Evolutionary conservation across 2,113 vertebrate species (phyloP).

Genomic region (Python bivittatus): DNA sequence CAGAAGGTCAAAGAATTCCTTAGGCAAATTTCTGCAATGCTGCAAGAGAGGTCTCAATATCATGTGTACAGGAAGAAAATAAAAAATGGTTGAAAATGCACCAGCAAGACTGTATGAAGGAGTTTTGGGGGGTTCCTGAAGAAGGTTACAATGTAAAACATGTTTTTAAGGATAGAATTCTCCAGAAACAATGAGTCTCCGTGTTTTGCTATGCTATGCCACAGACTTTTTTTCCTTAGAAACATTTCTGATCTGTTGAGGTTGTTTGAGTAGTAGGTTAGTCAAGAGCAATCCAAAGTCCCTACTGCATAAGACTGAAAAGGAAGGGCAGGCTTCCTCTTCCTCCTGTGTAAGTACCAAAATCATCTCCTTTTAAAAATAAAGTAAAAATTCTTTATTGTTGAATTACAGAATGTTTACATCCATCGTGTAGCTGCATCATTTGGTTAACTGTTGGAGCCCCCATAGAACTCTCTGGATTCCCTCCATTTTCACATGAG

Average conservation of each 20-base stretch:
- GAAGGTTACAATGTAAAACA: background rate
- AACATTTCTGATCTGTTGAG: constrained; percentile 25
- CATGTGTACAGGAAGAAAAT: accelerated
- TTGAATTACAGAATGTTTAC: background rate
- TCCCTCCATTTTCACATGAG: too few species aligned
- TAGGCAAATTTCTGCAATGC: background rate
- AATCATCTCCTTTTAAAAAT: background rate
- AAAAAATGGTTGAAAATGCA: too few species aligned
- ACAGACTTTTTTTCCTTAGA: background rate
- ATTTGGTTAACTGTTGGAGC: background rate
- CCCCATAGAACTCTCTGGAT: too few species aligned
- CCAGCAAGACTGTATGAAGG: background rate
- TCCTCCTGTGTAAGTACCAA: background rate
- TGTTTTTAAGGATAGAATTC: constrained; percentile 7
- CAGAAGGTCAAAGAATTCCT: background rate
- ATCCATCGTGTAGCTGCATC: background rate
- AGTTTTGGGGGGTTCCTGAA: background rate
- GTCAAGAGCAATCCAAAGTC: constrained; percentile 28
- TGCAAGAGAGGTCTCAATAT: background rate
- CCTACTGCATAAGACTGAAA: background rate
- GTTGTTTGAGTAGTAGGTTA: constrained; percentile 9
- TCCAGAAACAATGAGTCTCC: constrained; percentile 4
- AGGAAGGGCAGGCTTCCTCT: background rate
- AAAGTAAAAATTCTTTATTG: background rate
- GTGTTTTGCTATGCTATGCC: background rate